phyloP scores from a whole-genome alignment of 64 coral and sea anemone genomes.

The Hydrozoanthus tunicans region DNA sequence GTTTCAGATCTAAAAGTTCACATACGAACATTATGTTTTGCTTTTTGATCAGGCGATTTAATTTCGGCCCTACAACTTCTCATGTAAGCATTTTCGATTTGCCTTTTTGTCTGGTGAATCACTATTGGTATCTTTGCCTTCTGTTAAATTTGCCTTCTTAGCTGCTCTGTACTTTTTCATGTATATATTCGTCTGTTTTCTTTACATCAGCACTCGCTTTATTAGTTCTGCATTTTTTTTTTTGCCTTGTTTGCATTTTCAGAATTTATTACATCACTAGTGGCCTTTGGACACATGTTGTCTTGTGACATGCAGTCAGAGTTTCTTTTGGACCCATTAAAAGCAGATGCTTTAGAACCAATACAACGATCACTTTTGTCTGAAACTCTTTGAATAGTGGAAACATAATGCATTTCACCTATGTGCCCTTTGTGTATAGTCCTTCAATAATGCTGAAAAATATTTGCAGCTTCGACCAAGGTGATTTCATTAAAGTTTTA shows the following conservation, averaged over 20 bases:
- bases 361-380: not conserved
- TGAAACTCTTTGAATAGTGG: not conserved
- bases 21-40: not conserved
- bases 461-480: slow-evolving; percentile 20
- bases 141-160: not conserved
- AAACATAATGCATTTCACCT: slow-evolving; percentile 8
- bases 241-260: slow-evolving; percentile 17
- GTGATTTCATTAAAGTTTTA: slow-evolving; percentile 14
- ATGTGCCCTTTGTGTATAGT: slow-evolving; percentile 3
- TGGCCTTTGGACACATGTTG: too few species aligned
- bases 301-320: not conserved
- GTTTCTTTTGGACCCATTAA: not conserved
- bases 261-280: too few species aligned
- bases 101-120: not conserved
- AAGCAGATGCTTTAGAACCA: not conserved
- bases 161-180: slow-evolving; percentile 16
- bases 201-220: not conserved
- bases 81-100: not conserved
- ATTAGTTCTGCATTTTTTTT: not conserved
- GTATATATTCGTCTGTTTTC: slow-evolving; percentile 6
- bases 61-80: not conserved
- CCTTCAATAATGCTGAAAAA: not conserved
- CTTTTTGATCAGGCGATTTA: not conserved
- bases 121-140: not conserved
- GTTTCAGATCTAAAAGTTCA: not conserved